Conservation (phyloP, 2,113 vertebrate genomes). For the Cololabis saira region DNA sequence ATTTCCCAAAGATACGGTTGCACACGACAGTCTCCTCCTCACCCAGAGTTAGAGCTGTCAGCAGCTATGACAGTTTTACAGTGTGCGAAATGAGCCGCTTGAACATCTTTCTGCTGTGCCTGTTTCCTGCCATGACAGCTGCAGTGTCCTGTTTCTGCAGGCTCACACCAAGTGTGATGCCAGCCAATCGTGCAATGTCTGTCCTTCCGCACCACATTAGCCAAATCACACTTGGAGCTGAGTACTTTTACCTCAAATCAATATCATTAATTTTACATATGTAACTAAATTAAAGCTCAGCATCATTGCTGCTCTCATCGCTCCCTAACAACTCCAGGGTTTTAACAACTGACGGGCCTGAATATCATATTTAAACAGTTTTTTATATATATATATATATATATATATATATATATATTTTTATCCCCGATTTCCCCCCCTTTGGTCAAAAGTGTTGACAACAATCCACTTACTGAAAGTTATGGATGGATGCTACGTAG, state of each 20-base stretch:
- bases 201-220: constrained; percentile 12
- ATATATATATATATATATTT: no score
- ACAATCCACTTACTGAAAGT: no score
- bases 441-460: no score
- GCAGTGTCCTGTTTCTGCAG: constrained; percentile 47
- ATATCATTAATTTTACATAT: no score
- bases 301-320: no score
- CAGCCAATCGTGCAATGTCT: constrained; percentile 42
- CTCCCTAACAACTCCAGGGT: no score
- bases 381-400: no score
- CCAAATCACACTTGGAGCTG: constrained; percentile 6
- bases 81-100: constrained; percentile 31
- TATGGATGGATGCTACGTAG: neutral
- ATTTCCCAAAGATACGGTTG: constrained; percentile 1
- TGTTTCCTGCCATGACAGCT: constrained; percentile 32
- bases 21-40: neutral
- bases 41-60: constrained; percentile 33
- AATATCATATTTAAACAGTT: no score
- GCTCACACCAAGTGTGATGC: constrained; percentile 33
- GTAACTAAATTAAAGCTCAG: no score
- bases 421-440: no score
- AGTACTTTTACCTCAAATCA: constrained; percentile 8
- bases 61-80: constrained; percentile 33
- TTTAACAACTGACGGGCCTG: no score
- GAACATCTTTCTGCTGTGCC: constrained; percentile 15